These are phyloP conservation scores for Lepidostoma basale DNA, from an alignment of 1,140 invertebrate species.

Conservation along the genomic window DNA sequence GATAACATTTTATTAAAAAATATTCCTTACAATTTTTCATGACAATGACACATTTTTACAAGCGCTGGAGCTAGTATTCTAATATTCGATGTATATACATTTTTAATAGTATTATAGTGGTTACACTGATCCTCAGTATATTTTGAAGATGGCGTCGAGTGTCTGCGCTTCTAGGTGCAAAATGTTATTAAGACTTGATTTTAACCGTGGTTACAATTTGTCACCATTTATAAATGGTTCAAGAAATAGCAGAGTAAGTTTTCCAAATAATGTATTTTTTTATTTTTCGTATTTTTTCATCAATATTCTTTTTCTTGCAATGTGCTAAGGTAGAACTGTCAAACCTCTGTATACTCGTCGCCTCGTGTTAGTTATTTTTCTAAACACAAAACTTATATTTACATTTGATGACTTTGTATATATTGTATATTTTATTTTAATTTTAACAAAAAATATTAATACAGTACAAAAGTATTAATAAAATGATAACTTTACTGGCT, in stretches of 20 bases:
- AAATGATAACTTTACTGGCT: no score
- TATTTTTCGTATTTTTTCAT: not conserved
- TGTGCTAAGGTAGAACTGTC: constrained; percentile 10
- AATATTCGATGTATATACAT: no score
- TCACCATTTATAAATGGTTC: constrained; percentile 58
- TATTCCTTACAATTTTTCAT: no score
- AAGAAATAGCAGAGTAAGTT: constrained; percentile 58
- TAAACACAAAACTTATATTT: not conserved
- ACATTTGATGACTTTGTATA: not conserved
- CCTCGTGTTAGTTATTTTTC: constrained; percentile 12
- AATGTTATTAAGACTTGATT: constrained; percentile 61
- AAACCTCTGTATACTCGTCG: not conserved
- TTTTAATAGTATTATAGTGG: constrained; percentile 47
- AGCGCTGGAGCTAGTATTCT: no score
- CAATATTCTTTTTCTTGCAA: not conserved
- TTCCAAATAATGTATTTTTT: constrained; percentile 1
- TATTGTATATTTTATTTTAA: no score
- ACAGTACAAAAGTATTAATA: no score
- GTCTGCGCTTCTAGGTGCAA: constrained; percentile 61
- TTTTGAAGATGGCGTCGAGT: constrained; percentile 61
- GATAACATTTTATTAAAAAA: no score
- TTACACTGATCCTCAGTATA: constrained; percentile 44
- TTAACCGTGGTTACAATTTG: constrained; percentile 62
- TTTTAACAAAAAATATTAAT: no score
- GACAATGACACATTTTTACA: no score